These are phyloP conservation scores for Coelinius sp. DNA, from an alignment of 2,888 invertebrate species.

Conservation along the genomic window DNA sequence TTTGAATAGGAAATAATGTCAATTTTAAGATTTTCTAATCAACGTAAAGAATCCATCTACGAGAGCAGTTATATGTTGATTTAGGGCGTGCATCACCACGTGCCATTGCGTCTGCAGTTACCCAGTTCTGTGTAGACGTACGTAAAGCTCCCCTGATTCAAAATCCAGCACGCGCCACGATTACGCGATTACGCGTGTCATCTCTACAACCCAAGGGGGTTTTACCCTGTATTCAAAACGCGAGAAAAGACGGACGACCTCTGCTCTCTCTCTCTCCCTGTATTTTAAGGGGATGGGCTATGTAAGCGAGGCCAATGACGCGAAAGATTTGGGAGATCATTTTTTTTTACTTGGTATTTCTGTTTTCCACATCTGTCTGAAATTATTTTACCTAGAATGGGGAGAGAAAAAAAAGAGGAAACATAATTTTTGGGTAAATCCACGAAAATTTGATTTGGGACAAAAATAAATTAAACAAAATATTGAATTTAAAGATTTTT, in stretches of 20 bases:
- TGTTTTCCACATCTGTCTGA: conserved; percentile 39
- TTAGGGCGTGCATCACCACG: conserved; percentile 60
- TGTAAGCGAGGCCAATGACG: conserved; percentile 51
- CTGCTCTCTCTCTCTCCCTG: neutral
- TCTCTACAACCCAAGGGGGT: conserved; percentile 50
- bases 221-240: conserved; percentile 9
- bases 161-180: conserved; percentile 70
- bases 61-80: conserved; percentile 51
- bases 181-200: conserved; percentile 71
- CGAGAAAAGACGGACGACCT: conserved; percentile 27
- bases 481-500: neutral
- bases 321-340: conserved; percentile 49
- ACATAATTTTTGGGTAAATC: neutral
- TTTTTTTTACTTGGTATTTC: conserved; percentile 19
- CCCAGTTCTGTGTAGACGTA: conserved; percentile 50
- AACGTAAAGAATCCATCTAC: neutral
- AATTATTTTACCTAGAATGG: neutral
- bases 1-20: neutral
- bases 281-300: conserved; percentile 34
- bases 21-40: neutral
- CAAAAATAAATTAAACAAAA: neutral
- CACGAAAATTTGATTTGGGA: neutral
- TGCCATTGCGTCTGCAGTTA: conserved; percentile 51
- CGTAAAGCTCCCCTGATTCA: conserved; percentile 66
- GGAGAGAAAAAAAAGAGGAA: neutral